phyloP scores from a whole-genome alignment of 2,113 vertebrate genomes.

The Mormyrus iriodes region DNA sequence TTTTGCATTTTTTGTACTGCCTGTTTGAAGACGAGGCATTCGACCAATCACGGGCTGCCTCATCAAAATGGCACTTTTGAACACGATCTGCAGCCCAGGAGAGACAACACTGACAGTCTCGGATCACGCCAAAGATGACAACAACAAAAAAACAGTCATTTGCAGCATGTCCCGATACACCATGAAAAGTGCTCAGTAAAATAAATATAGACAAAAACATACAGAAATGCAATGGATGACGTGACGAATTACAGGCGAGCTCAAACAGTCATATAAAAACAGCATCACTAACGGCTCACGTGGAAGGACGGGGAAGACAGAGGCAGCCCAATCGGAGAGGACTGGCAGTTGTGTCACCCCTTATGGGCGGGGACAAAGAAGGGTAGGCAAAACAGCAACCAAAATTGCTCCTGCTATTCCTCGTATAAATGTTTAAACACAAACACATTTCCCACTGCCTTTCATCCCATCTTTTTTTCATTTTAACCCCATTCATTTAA shows the following conservation, averaged over 20 bases:
- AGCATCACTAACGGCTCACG: no score
- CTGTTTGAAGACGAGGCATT: neutral
- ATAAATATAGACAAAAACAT: neutral
- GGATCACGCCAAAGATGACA: neutral
- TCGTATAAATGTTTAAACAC: neutral
- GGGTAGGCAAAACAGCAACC: neutral
- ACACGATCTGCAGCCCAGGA: neutral
- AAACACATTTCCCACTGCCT: neutral
- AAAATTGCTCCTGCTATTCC: neutral
- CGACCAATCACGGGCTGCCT: neutral
- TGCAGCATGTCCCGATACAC: neutral
- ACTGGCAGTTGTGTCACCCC: neutral
- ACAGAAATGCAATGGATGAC: neutral
- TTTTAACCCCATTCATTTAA: neutral
- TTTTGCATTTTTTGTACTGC: no score
- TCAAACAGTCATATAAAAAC: no score
- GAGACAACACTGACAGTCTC: neutral
- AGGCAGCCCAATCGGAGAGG: neutral
- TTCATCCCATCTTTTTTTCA: neutral
- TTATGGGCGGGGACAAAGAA: neutral
- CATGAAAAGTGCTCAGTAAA: neutral
- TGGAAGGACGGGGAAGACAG: neutral
- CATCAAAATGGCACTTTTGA: neutral
- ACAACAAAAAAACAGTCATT: no score
- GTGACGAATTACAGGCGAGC: no score